Evolutionary conservation across 2,888 invertebrate genomes (phyloP).

Genomic region (Eledona agricola): DNA sequence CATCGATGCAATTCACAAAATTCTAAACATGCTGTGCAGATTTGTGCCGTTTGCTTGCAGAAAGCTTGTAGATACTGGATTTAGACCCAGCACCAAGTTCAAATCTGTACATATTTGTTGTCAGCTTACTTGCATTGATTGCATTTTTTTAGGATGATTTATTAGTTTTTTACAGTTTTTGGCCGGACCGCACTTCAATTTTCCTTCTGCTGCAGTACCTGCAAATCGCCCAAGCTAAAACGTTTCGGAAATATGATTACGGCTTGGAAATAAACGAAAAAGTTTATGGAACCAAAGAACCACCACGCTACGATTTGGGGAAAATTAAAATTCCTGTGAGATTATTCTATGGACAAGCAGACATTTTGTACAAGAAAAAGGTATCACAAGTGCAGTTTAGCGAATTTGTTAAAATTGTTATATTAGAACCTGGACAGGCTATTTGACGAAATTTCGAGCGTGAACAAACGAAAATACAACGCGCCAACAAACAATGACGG

Average conservation of each 20-base stretch:
- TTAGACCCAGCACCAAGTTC: too few species aligned
- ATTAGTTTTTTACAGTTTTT: conserved; percentile 15
- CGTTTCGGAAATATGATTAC: conserved; percentile 13
- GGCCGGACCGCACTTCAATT: conserved; percentile 8
- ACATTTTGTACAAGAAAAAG: conserved; percentile 4
- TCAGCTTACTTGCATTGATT: neutral
- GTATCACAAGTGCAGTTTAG: too few species aligned
- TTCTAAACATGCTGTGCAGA: too few species aligned
- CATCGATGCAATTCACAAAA: too few species aligned
- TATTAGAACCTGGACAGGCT: too few species aligned
- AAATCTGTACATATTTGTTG: too few species aligned
- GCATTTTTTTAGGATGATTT: conserved; percentile 9
- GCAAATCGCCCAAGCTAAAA: conserved; percentile 4
- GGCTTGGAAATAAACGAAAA: conserved; percentile 1
- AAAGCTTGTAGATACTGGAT: too few species aligned
- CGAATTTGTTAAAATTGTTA: too few species aligned
- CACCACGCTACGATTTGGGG: conserved; percentile 5
- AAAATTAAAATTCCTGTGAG: conserved; percentile 6
- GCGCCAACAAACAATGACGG: too few species aligned
- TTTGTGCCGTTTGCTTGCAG: too few species aligned
- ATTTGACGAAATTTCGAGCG: too few species aligned
- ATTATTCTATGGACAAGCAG: conserved; percentile 12
- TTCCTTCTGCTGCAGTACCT: conserved; percentile 8
- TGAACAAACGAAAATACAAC: too few species aligned
- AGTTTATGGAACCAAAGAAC: conserved; percentile 1